Conservation (phyloP, 2,113 vertebrate species). For the Mormyrus iriodes region DNA sequence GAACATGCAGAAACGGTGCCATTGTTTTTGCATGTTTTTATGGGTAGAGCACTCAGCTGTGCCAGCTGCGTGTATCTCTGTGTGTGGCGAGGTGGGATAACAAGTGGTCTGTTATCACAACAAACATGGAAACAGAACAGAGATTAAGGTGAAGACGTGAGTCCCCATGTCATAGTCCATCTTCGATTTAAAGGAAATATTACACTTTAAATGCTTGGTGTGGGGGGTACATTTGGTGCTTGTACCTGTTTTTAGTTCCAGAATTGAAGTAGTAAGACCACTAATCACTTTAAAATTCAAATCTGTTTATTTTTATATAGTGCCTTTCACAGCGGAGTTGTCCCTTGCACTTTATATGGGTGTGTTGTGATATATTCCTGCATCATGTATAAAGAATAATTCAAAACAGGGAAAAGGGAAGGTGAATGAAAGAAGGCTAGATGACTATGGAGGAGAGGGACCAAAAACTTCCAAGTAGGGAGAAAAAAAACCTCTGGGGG, state of each 20-base stretch:
- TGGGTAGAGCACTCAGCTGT: neutral
- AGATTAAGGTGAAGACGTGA: conserved; percentile 34
- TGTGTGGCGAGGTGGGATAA: conserved; percentile 41
- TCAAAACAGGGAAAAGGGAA: neutral
- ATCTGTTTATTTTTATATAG: neutral
- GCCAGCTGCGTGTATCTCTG: neutral
- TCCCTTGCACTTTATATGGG: neutral
- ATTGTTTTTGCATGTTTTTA: neutral
- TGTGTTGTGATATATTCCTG: neutral
- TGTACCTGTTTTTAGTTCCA: neutral
- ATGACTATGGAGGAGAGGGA: neutral
- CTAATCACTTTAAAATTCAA: neutral
- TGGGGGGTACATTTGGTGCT: neutral
- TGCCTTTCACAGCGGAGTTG: neutral
- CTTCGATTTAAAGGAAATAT: neutral
- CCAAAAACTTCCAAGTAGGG: neutral
- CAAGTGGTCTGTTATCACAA: conserved; percentile 44
- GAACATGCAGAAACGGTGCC: neutral
- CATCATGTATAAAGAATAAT: neutral
- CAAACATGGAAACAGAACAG: conserved; percentile 21
- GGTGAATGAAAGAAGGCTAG: neutral
- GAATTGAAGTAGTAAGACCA: neutral
- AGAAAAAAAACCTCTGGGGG: neutral
- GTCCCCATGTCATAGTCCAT: neutral
- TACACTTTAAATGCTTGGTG: neutral